phyloP scores from a whole-genome alignment of 2,113 vertebrate species.

The Notarius quadriscutis region DNA sequence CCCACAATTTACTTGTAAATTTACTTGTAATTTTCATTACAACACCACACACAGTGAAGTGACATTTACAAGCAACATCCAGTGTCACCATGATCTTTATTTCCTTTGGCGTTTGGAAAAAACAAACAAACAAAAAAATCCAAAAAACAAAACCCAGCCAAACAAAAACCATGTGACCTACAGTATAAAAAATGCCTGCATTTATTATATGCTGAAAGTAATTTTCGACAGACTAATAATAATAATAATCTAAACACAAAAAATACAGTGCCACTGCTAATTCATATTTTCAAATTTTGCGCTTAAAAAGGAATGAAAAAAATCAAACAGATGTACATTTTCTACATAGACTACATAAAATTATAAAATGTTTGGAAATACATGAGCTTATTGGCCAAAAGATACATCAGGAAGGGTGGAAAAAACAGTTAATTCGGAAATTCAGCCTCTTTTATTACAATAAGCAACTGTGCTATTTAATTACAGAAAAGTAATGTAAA shows the following conservation, averaged over 20 bases:
- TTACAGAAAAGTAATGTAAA: background rate
- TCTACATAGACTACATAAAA: background rate
- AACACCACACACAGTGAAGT: slow-evolving; percentile 2
- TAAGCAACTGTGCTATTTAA: background rate
- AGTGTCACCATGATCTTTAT: slow-evolving; percentile 69
- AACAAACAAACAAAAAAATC: slow-evolving; percentile 38
- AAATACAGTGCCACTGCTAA: slow-evolving; percentile 52
- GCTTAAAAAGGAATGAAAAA: slow-evolving; percentile 22
- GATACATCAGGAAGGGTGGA: slow-evolving; percentile 22
- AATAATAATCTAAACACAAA: slow-evolving; percentile 41
- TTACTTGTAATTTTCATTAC: too few relatives aligned
- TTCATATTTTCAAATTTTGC: slow-evolving; percentile 51
- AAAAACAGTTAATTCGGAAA: background rate
- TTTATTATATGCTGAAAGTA: slow-evolving; percentile 39
- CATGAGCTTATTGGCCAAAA: background rate
- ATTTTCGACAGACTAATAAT: background rate
- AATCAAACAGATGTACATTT: slow-evolving; percentile 17
- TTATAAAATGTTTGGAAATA: background rate
- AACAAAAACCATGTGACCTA: slow-evolving; percentile 27
- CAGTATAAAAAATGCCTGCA: slow-evolving; percentile 41
- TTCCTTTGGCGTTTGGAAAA: slow-evolving; percentile 74
- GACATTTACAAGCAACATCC: slow-evolving; percentile 2
- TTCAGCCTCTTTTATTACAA: background rate
- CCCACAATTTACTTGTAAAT: background rate
- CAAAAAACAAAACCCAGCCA: background rate